These are phyloP conservation scores for Ictalurus punctatus DNA, from an alignment of 2,113 vertebrate genomes.

Conservation along the genomic window DNA sequence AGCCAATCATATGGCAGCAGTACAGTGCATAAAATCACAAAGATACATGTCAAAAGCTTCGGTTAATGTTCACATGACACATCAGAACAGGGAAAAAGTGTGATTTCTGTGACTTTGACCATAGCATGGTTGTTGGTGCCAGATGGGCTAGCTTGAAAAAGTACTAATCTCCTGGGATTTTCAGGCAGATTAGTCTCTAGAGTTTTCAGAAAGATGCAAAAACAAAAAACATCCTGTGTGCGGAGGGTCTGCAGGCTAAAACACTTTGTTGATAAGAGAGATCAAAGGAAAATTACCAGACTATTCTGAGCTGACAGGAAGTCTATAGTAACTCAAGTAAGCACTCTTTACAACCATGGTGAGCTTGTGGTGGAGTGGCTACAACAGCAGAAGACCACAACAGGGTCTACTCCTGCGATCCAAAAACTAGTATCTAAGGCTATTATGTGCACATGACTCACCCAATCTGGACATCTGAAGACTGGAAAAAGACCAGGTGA, in stretches of 20 bases:
- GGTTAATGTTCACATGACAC: neutral
- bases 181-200: neutral
- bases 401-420: too few species aligned
- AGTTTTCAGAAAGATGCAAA: neutral
- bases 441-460: too few species aligned
- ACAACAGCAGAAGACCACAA: neutral
- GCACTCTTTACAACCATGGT: neutral
- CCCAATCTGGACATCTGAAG: too few species aligned
- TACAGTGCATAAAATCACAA: neutral
- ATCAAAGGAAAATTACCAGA: neutral
- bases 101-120: neutral
- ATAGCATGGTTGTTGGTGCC: neutral
- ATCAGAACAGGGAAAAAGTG: neutral
- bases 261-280: neutral
- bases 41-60: neutral
- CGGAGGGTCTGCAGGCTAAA: neutral
- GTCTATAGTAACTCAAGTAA: neutral
- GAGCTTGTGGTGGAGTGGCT: neutral
- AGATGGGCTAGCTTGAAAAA: neutral
- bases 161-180: neutral
- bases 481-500: too few species aligned
- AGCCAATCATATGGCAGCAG: neutral
- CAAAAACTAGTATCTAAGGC: too few species aligned
- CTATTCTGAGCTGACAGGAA: neutral
- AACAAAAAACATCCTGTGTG: neutral